Conservation (phyloP, 2,888 invertebrate species). For the Lathronympha strigana region DNA sequence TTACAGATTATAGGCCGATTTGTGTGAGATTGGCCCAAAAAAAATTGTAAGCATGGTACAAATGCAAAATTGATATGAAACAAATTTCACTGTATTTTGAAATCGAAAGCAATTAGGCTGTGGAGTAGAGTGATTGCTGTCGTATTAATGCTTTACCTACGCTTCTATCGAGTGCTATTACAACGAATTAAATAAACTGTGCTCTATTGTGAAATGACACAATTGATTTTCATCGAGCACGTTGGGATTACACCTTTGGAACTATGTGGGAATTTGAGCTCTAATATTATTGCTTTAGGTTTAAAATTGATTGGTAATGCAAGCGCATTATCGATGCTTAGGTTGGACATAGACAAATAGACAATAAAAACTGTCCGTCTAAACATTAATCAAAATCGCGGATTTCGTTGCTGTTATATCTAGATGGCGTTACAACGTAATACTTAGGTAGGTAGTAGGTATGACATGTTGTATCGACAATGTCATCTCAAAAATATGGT, state of each 20-base stretch:
- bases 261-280: slow-evolving; percentile 6
- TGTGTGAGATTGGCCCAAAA: no score
- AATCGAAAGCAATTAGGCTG: slow-evolving; percentile 23
- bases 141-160: slow-evolving; percentile 27
- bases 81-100: background rate
- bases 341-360: background rate
- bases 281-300: slow-evolving; percentile 10
- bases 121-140: slow-evolving; percentile 17
- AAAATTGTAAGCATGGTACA: no score
- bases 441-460: no score
- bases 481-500: no score
- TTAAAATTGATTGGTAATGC: background rate
- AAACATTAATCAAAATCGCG: background rate
- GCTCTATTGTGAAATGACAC: slow-evolving; percentile 28
- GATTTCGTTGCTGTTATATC: background rate
- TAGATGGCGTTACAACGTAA: background rate
- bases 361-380: background rate
- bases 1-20: no score
- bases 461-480: no score
- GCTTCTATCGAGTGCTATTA: slow-evolving; percentile 37
- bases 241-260: slow-evolving; percentile 4
- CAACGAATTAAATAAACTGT: slow-evolving; percentile 36
- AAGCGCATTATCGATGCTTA: slow-evolving; percentile 25
- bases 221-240: slow-evolving; percentile 35
- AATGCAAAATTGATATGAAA: background rate